Evolutionary conservation across 2,888 invertebrate genomes (phyloP).

Genomic region (Eremobia ochroleuca): DNA sequence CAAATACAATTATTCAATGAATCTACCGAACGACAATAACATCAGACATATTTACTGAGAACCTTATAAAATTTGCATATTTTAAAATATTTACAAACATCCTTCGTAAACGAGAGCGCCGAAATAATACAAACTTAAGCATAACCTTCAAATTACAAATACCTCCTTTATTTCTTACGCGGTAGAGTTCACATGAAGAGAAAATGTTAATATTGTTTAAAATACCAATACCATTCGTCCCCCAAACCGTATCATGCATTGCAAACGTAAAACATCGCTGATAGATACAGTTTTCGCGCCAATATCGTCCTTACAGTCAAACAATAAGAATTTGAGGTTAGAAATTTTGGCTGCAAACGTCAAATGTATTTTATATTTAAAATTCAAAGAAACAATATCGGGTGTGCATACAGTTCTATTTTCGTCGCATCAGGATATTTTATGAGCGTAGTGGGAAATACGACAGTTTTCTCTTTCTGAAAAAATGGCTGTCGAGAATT

Average conservation of each 20-base stretch:
- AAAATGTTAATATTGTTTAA: conserved; percentile 67
- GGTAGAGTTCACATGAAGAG: conserved; percentile 55
- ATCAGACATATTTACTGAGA: conserved; percentile 74
- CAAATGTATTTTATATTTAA: conserved; percentile 78
- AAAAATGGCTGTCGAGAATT: conserved; percentile 77
- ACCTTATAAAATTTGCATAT: conserved; percentile 78
- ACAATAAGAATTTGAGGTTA: conserved; percentile 69
- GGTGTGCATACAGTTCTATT: conserved; percentile 85
- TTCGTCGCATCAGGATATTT: conserved; percentile 82
- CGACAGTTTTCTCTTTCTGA: conserved; percentile 81
- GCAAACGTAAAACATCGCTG: conserved; percentile 65
- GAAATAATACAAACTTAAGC: conserved; percentile 57
- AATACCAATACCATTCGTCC: conserved; percentile 77
- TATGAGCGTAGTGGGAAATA: conserved; percentile 87
- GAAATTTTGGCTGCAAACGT: conserved; percentile 63
- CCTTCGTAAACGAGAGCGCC: conserved; percentile 70
- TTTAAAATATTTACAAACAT: conserved; percentile 79
- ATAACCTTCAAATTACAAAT: conserved; percentile 42
- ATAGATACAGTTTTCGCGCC: conserved; percentile 63
- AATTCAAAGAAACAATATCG: conserved; percentile 90
- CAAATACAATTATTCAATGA: conserved; percentile 72
- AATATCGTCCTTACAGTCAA: conserved; percentile 71
- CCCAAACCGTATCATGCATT: conserved; percentile 75
- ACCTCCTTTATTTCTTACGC: conserved; percentile 39
- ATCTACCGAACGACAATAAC: conserved; percentile 74